A percentile compares a stretch with the other conserved stretches of the same genome.
phyloP scores from a whole-genome alignment of 2,888 invertebrate species.

The Criorhina ranunculi region DNA sequence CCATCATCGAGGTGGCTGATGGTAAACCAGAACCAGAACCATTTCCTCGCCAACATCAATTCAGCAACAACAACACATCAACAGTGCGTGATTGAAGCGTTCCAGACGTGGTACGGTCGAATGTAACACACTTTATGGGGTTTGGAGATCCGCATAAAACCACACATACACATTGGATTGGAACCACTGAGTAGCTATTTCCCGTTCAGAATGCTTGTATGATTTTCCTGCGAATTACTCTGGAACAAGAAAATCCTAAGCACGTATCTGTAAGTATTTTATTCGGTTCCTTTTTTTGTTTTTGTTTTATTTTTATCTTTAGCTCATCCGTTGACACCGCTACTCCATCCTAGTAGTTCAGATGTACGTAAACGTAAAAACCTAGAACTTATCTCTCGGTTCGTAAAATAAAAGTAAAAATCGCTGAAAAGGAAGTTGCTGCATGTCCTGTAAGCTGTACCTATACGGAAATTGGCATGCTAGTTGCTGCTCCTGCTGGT shows the following conservation, averaged over 20 bases:
- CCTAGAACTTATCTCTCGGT: constrained; percentile 46
- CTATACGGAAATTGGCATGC: constrained; percentile 56
- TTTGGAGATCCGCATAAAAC: constrained; percentile 38
- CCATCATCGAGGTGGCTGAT: not conserved
- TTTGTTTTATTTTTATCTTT: constrained; percentile 40
- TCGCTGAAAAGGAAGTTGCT: constrained; percentile 43
- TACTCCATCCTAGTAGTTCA: not conserved
- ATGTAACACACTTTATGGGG: constrained; percentile 52
- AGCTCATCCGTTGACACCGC: constrained; percentile 17
- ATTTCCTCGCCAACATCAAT: constrained; percentile 11
- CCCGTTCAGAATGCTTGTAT: constrained; percentile 57
- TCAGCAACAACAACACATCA: constrained; percentile 15
- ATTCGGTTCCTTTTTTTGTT: constrained; percentile 46
- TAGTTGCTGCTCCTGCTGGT: constrained; percentile 16
- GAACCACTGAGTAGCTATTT: constrained; percentile 54
- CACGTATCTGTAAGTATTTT: constrained; percentile 58
- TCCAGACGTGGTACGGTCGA: constrained; percentile 16
- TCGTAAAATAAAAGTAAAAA: constrained; percentile 31
- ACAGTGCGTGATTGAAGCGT: constrained; percentile 57
- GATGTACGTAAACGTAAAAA: constrained; percentile 25
- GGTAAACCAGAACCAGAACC: not conserved
- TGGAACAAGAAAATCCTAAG: constrained; percentile 44
- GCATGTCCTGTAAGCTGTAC: constrained; percentile 20
- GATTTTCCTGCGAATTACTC: constrained; percentile 54
- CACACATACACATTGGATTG: constrained; percentile 34